These are phyloP conservation scores for Argyrosomus regius DNA, from an alignment of 2,797 vertebrate species.

Conservation along the genomic window DNA sequence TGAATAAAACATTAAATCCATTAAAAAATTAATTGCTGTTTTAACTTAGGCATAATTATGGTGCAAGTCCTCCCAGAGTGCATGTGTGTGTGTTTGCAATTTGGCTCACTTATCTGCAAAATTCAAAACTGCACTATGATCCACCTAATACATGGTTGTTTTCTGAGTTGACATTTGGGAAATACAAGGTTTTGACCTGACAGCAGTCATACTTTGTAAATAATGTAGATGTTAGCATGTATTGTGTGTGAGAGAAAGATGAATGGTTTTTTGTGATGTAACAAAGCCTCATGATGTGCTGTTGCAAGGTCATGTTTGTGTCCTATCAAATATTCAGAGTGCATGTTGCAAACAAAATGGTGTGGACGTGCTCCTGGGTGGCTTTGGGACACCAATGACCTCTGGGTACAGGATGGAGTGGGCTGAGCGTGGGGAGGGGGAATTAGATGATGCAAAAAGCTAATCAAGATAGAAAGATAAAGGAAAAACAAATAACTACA, in stretches of 20 bases:
- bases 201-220: conserved; percentile 38
- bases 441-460: conserved; percentile 18
- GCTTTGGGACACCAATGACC: conserved; percentile 56
- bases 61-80: conserved; percentile 71
- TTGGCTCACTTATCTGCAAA: not conserved
- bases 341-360: conserved; percentile 70
- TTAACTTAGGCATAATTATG: conserved; percentile 86
- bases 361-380: conserved; percentile 48
- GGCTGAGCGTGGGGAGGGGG: not conserved
- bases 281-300: conserved; percentile 47
- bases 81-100: conserved; percentile 30
- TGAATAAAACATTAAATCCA: conserved; percentile 88
- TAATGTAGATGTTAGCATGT: conserved; percentile 48
- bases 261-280: not conserved
- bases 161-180: conserved; percentile 29
- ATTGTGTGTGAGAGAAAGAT: conserved; percentile 1
- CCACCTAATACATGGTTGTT: not conserved
- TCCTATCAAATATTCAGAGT: conserved; percentile 81
- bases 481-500: conserved; percentile 1
- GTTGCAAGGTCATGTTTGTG: conserved; percentile 58
- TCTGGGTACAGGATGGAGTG: conserved; percentile 39
- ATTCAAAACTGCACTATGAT: not conserved
- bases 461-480: conserved; percentile 4
- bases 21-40: conserved; percentile 85
- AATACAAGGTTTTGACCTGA: conserved; percentile 16